Evolutionary conservation across 2,113 vertebrate species (phyloP).

Genomic region (Edolisoma coerulescens): DNA sequence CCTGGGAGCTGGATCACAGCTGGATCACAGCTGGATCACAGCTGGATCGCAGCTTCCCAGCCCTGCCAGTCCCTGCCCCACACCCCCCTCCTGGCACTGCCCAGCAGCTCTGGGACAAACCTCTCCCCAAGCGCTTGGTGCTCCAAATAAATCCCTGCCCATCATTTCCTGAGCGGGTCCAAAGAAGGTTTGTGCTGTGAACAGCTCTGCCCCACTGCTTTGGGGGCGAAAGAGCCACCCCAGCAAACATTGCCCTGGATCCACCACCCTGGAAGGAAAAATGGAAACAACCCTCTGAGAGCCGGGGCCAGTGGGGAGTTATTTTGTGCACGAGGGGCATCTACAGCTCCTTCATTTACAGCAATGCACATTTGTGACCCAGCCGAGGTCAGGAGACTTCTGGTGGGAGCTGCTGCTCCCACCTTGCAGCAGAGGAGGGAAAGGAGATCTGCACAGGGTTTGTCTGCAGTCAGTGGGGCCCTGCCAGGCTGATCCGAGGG

Average conservation of each 20-base stretch:
- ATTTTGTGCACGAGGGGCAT: fast-evolving
- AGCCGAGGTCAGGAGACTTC: fast-evolving
- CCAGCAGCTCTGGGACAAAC: neutral
- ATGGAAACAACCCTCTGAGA: neutral
- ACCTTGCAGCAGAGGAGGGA: neutral
- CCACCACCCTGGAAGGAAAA: neutral
- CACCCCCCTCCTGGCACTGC: neutral
- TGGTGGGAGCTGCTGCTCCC: neutral
- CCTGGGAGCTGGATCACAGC: neutral
- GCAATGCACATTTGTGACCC: neutral
- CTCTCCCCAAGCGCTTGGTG: neutral
- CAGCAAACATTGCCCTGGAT: neutral
- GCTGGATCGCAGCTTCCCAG: neutral
- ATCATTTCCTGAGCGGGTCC: neutral
- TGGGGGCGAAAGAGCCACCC: neutral
- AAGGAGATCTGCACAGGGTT: neutral
- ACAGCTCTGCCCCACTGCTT: neutral
- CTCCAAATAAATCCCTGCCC: neutral
- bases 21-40: neutral
- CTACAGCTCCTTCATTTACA: neutral
- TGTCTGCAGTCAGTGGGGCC: fast-evolving
- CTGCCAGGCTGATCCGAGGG: neutral
- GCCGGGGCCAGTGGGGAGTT: neutral
- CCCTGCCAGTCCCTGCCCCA: neutral
- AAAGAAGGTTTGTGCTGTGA: neutral